Evolutionary conservation across 2,888 invertebrate species (phyloP).

Genomic region (Mellilla xanthometata): DNA sequence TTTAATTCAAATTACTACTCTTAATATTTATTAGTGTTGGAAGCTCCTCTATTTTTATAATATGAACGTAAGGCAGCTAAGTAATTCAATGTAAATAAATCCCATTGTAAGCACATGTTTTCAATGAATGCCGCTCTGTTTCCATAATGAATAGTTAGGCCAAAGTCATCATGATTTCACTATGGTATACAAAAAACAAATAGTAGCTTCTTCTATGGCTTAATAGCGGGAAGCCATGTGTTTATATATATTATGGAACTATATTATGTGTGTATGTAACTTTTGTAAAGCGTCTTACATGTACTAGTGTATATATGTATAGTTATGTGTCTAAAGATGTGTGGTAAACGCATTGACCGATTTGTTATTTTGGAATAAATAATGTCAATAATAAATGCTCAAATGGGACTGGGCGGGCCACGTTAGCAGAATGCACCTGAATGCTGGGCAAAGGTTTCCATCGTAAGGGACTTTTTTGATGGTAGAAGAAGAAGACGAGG

Average conservation of each 20-base stretch:
- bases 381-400: no score
- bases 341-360: constrained; percentile 5
- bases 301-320: constrained; percentile 2
- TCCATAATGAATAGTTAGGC: constrained; percentile 17
- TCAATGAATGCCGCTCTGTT: constrained; percentile 37
- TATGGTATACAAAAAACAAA: constrained; percentile 11
- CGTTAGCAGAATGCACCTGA: no score
- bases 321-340: constrained; percentile 6
- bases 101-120: constrained; percentile 45
- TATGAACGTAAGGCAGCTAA: constrained; percentile 38
- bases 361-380: no score
- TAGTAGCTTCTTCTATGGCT: constrained; percentile 4
- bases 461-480: no score
- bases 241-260: constrained; percentile 9
- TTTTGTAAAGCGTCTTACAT: constrained; percentile 5
- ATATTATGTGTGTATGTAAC: not conserved
- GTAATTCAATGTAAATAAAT: constrained; percentile 34
- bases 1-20: no score
- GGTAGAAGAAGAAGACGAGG: no score
- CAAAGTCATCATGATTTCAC: constrained; percentile 12
- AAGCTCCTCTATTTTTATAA: constrained; percentile 38
- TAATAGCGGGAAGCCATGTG: constrained; percentile 14
- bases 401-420: no score
- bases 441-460: no score
- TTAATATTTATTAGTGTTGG: constrained; percentile 30